These are phyloP conservation scores for Cryptomyrus ogoouensis DNA, from an alignment of 2,113 vertebrate genomes.

Conservation along the genomic window DNA sequence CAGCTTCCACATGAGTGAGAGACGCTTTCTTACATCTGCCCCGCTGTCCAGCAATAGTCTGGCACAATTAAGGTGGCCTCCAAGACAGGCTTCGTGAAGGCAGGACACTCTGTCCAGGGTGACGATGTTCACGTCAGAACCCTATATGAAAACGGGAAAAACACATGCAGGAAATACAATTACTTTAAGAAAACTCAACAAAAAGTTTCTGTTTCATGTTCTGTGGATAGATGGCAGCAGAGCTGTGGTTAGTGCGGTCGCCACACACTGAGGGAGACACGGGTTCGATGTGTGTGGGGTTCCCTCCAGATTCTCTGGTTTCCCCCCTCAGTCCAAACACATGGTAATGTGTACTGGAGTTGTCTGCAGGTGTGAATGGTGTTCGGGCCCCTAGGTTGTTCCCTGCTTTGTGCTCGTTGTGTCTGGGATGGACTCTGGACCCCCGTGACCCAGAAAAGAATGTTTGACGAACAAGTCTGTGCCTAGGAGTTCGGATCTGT, in stretches of 20 bases:
- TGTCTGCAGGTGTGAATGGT: neutral
- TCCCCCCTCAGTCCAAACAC: neutral
- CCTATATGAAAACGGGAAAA: constrained; percentile 52
- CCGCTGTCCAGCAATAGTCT: constrained; percentile 76
- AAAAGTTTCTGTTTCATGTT: neutral
- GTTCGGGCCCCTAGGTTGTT: neutral
- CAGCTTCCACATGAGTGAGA: neutral
- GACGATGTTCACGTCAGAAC: constrained; percentile 71
- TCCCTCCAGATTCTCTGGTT: neutral
- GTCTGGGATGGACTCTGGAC: neutral
- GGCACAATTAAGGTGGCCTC: constrained; percentile 74
- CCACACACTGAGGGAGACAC: neutral
- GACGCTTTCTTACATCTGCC: constrained; percentile 65
- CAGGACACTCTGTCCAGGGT: constrained; percentile 77
- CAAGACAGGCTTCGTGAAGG: constrained; percentile 85
- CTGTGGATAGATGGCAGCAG: neutral
- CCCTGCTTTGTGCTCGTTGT: neutral
- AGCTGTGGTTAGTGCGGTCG: neutral
- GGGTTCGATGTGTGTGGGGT: neutral
- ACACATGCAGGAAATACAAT: neutral
- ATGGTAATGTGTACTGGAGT: neutral
- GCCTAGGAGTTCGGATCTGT: neutral
- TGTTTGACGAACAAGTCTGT: neutral
- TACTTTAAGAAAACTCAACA: neutral
- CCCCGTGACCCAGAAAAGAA: neutral